phyloP scores from a whole-genome alignment of 2,888 invertebrate genomes.

The Thyatira batis region DNA sequence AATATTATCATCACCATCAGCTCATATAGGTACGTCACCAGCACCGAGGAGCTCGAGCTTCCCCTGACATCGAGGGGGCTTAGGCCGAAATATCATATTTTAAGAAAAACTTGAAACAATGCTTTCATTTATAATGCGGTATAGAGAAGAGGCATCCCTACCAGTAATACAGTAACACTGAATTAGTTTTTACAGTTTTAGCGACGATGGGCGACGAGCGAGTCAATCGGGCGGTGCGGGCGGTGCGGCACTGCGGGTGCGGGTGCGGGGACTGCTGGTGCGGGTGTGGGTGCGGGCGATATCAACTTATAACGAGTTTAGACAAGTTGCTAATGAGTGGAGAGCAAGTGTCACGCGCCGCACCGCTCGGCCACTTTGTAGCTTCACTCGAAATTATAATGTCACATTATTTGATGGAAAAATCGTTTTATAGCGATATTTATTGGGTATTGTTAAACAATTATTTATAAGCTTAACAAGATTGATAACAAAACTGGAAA shows the following conservation, averaged over 20 bases:
- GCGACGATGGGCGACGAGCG: conserved; percentile 32
- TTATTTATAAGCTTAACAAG: no score
- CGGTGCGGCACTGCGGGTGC: conserved; percentile 6
- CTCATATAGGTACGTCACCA: no score
- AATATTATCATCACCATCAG: no score
- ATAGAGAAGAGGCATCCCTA: conserved; percentile 20
- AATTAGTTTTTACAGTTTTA: conserved; percentile 48
- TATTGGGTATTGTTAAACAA: no score
- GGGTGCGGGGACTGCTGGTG: conserved; percentile 1
- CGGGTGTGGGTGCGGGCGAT: conserved; percentile 13
- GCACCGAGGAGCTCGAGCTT: no score
- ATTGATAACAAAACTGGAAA: no score
- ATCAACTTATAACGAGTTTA: conserved; percentile 74
- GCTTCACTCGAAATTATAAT: not conserved
- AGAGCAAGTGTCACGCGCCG: conserved; percentile 16
- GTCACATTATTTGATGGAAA: not conserved
- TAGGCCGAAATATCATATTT: no score
- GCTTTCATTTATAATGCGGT: no score
- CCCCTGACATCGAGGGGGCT: no score
- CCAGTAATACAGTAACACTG: conserved; percentile 20
- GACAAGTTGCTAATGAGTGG: conserved; percentile 76
- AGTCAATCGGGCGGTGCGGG: conserved; percentile 45
- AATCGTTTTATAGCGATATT: no score
- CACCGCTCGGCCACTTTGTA: not conserved
- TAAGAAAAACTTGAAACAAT: no score